Evolutionary conservation across 30 jellyfish, hydroid and myxozoan genomes (phyloP).

Genomic region (Cassiopea andromeda): DNA sequence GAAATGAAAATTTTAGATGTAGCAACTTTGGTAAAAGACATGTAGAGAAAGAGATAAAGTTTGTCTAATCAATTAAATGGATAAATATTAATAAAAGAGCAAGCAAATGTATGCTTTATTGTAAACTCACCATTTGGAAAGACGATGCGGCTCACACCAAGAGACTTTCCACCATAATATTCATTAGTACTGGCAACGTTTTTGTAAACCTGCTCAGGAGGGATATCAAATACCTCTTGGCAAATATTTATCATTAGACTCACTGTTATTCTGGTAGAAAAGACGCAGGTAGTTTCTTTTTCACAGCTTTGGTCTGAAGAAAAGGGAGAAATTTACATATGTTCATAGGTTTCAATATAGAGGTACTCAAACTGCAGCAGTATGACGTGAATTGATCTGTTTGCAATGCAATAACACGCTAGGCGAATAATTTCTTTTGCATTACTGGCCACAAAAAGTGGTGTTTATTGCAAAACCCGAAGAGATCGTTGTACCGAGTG

Average conservation of each 20-base stretch:
- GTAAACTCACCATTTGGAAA: slow-evolving; percentile 74
- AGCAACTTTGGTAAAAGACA: too few species aligned
- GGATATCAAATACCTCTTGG: slow-evolving; percentile 54
- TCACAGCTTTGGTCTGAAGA: slow-evolving; percentile 70
- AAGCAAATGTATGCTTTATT: neutral
- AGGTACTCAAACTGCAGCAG: neutral
- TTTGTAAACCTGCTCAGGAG: slow-evolving; percentile 41
- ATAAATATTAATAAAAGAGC: too few species aligned
- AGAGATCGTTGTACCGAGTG: too few species aligned
- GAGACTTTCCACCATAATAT: slow-evolving; percentile 70
- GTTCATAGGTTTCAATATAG: neutral
- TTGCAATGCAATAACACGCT: neutral
- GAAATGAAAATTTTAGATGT: too few species aligned
- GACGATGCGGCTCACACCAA: slow-evolving; percentile 70
- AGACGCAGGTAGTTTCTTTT: slow-evolving; percentile 57
- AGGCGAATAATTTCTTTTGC: neutral
- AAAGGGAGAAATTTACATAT: neutral
- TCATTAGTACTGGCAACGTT: slow-evolving; percentile 58
- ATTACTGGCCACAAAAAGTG: neutral
- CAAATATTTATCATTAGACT: slow-evolving; percentile 48
- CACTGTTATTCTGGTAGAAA: slow-evolving; percentile 53
- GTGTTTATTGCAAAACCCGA: neutral
- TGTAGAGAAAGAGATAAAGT: too few species aligned
- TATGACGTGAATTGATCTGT: neutral
- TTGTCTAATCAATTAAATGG: too few species aligned